phyloP scores from a whole-genome alignment of 2,888 invertebrate genomes.

The Rosalia funebris region DNA sequence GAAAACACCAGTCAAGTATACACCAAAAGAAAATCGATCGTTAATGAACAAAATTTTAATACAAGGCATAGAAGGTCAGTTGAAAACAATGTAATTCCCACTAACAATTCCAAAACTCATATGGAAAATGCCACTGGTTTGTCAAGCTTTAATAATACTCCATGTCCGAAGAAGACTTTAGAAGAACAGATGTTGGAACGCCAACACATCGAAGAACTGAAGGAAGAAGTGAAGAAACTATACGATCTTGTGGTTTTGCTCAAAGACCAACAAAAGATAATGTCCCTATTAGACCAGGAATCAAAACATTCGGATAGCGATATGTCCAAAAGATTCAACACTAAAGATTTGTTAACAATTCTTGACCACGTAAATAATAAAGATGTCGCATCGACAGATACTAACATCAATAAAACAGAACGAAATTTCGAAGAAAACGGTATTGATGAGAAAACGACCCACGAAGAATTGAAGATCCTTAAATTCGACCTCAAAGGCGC shows the following conservation, averaged over 20 bases:
- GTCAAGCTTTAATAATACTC: neutral
- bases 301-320: conserved; percentile 27
- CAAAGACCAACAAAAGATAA: conserved; percentile 55
- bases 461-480: conserved; percentile 41
- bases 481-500: conserved; percentile 42
- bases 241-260: conserved; percentile 54
- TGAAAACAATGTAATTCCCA: neutral
- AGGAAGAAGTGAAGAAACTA: conserved; percentile 56
- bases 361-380: conserved; percentile 36
- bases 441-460: conserved; percentile 13
- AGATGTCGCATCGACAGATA: conserved; percentile 9
- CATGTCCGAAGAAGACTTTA: conserved; percentile 25
- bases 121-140: too few species aligned
- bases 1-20: conserved; percentile 13
- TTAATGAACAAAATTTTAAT: neutral
- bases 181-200: conserved; percentile 36
- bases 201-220: conserved; percentile 49
- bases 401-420: too few species aligned
- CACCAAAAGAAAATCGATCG: conserved; percentile 4
- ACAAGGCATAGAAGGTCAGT: conserved; percentile 8
- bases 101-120: too few species aligned
- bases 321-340: conserved; percentile 27
- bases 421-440: conserved; percentile 26
- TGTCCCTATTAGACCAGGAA: conserved; percentile 47
- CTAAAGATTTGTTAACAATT: conserved; percentile 30